Percentiles rank a stretch among this genome's conserved stretches.
Evolutionary conservation across 2,888 invertebrate genomes (phyloP).

Genomic region (Sussaba pulchella): DNA sequence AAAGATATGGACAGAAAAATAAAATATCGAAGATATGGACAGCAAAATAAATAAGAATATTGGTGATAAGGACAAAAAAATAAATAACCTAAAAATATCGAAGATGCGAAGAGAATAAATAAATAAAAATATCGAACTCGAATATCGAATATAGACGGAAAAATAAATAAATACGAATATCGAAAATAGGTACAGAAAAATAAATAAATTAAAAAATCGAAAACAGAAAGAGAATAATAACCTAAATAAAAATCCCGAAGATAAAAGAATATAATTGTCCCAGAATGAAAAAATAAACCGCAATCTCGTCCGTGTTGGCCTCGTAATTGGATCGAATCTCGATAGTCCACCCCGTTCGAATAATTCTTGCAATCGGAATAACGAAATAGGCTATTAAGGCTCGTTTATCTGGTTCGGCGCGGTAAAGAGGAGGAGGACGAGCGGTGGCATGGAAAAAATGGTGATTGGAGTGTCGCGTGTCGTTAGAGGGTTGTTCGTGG

Average conservation of each 20-base stretch:
- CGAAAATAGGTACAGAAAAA: background rate
- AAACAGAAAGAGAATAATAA: slow-evolving; percentile 2
- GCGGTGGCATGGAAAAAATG: background rate
- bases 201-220: background rate
- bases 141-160: too few relatives aligned
- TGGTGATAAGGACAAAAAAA: too few relatives aligned
- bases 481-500: slow-evolving; percentile 3
- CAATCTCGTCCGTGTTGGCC: background rate
- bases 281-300: background rate
- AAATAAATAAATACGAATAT: background rate
- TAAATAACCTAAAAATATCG: too few relatives aligned
- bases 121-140: too few relatives aligned
- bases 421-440: background rate
- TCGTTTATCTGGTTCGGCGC: slow-evolving; percentile 7
- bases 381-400: background rate
- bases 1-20: too few relatives aligned
- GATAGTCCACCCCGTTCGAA: slow-evolving; percentile 1
- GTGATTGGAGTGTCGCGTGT: slow-evolving; percentile 26
- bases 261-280: background rate
- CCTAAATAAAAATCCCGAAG: slow-evolving; percentile 12
- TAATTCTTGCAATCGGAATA: slow-evolving; percentile 11
- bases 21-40: too few relatives aligned
- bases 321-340: slow-evolving; percentile 38
- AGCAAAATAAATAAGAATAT: too few relatives aligned
- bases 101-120: too few relatives aligned